Conservation (phyloP, 2,888 invertebrate species). For the Nasonia oneida region DNA sequence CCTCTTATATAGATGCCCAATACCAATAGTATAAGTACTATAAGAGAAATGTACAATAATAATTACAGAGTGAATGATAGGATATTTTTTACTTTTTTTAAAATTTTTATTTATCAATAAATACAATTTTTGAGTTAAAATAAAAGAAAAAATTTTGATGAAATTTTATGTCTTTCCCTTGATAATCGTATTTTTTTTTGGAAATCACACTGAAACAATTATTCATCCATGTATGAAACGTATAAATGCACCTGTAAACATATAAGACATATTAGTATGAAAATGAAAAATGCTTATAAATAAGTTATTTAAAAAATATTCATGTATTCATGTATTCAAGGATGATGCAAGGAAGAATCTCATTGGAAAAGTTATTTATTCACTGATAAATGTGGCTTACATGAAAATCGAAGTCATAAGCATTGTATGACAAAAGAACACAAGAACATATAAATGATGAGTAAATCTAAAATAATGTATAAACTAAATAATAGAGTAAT, state of each 20-base stretch:
- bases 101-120: neutral
- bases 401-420: neutral
- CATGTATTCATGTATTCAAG: too few species aligned
- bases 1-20: constrained; percentile 10
- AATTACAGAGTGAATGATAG: neutral
- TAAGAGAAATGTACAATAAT: constrained; percentile 3
- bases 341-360: neutral
- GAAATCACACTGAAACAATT: neutral
- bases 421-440: neutral
- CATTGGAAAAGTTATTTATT: neutral
- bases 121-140: neutral
- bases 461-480: neutral
- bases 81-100: neutral
- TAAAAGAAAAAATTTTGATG: too few species aligned
- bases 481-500: neutral
- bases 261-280: neutral
- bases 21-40: constrained; percentile 14
- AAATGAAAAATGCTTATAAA: neutral
- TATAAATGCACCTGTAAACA: neutral
- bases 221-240: neutral
- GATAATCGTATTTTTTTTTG: too few species aligned
- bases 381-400: neutral
- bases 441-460: neutral
- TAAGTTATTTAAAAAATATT: neutral
- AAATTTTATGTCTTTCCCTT: too few species aligned